Percentiles rank a stretch among this genome's conserved stretches.
phyloP scores from a whole-genome alignment of 2,797 vertebrate genomes.

The Hemitrygon akajei region DNA sequence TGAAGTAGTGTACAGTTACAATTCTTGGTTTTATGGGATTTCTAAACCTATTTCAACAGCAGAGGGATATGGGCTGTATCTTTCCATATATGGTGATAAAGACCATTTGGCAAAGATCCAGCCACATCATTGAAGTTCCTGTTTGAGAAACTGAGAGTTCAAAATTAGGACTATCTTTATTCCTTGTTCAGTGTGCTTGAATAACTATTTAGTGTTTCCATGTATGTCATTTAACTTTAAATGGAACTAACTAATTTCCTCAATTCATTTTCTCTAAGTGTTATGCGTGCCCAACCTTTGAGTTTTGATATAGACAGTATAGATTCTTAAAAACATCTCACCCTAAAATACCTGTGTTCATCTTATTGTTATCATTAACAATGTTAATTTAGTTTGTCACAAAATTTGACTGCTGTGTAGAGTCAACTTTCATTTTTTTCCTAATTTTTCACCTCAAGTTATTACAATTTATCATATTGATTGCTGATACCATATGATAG shows the following conservation, averaged over 20 bases:
- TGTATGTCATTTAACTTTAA: neutral
- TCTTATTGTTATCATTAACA: neutral
- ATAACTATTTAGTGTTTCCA: neutral
- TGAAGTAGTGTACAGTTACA: neutral
- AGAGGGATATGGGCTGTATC: neutral
- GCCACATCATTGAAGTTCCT: slow-evolving; percentile 9
- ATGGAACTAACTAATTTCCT: neutral
- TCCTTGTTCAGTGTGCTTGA: neutral
- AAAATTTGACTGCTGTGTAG: neutral
- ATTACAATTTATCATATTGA: neutral
- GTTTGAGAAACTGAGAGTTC: neutral
- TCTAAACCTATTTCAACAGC: slow-evolving; percentile 7
- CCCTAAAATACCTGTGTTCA: neutral
- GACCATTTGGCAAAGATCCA: slow-evolving; percentile 7
- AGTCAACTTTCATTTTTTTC: neutral
- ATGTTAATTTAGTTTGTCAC: neutral
- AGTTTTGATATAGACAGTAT: neutral
- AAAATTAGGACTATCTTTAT: slow-evolving; percentile 25
- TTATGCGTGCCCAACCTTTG: neutral
- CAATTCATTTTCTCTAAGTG: neutral
- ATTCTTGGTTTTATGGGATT: slow-evolving; percentile 26
- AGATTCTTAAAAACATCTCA: neutral
- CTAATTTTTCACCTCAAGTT: neutral
- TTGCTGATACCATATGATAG: neutral
- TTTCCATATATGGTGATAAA: slow-evolving; percentile 28